Evolutionary conservation across 1,140 invertebrate genomes (phyloP), one percentile per base, ranked within the genome.

Genomic region (Medauroidea extradentata): DNA sequence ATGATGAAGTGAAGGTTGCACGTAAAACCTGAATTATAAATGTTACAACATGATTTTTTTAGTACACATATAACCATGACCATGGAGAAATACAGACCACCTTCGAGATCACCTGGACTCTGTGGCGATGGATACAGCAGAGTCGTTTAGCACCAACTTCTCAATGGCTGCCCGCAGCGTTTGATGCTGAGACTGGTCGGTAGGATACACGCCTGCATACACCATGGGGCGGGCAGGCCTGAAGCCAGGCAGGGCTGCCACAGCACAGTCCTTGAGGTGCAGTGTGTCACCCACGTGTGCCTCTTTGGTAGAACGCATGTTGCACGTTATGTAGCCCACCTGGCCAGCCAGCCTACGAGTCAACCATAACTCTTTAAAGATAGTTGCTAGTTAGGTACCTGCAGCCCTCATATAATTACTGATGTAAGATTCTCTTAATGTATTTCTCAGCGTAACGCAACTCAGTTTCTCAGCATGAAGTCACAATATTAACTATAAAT

Each of bases 61-160:
- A n/a, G n/a, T n/a, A n/a, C n/a, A n/a, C n/a, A n/a, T n/a, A n/a
- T n/a, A n/a, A n/a, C n/a, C n/a, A n/a, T n/a, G n/a, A n/a, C n/a
- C n/a, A n/a, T n/a, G n/a, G n/a, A n/a, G n/a, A n/a, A n/a, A n/a
- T n/a, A n/a, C n/a, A n/a, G n/a, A n/a, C n/a, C n/a, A n/a, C n/a
- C n/a, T n/a, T n/a, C n/a, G n/a, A 51, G 51, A 53, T 66, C 75
- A 93, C 91, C 90, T 96, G 1, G 85, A 86, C 75, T 97, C 94
- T 21, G 84, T 66, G 49, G 76, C 78, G 1, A 96, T 75, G 18
- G 81, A 82, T 2, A 99, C 94, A 67, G 92, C 94, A 49, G 90
- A 88, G 79, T 99, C 97, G 78, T 98, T 99, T n/a, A 99, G 76
- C 18, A 85, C 80, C 46, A 99, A 78, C 76, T 94, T 94, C 53